Evolutionary conservation across 2,113 vertebrate genomes (phyloP).

Genomic region (Nanorana parkeri): DNA sequence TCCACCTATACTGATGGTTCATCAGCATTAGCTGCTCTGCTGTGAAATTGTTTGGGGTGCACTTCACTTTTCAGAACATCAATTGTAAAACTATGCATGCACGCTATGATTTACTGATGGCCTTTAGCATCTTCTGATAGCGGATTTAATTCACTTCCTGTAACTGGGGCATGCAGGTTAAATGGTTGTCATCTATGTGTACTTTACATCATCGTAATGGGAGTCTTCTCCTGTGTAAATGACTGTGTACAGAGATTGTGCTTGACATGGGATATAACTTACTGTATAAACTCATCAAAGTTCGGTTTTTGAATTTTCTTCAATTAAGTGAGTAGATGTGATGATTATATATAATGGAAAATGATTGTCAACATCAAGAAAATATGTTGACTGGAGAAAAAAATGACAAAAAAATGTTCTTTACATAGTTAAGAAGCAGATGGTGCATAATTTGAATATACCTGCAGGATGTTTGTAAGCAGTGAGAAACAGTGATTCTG

Average conservation of each 20-base stretch:
- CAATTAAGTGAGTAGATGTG: not conserved
- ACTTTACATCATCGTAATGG: slow-evolving; percentile 44
- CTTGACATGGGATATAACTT: not conserved
- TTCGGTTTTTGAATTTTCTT: not conserved
- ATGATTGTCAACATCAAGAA: slow-evolving; percentile 16
- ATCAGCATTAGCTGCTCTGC: not conserved
- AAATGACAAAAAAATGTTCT: not conserved
- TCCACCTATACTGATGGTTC: not conserved
- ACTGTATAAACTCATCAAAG: slow-evolving; percentile 5
- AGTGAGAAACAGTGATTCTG: not conserved
- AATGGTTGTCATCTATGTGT: slow-evolving; percentile 37
- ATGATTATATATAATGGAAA: not conserved
- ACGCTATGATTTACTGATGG: slow-evolving; percentile 2
- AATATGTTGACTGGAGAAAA: not conserved
- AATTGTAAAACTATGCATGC: not conserved
- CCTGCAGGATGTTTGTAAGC: slow-evolving; percentile 17
- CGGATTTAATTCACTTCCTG: slow-evolving; percentile 35
- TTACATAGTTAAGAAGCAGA: slow-evolving; percentile 27
- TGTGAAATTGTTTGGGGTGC: not conserved
- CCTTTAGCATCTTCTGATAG: not conserved
- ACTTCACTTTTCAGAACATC: not conserved
- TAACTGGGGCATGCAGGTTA: slow-evolving; percentile 32
- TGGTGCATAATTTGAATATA: slow-evolving; percentile 14
- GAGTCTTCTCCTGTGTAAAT: slow-evolving; percentile 19
- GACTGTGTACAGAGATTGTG: slow-evolving; percentile 3